These are phyloP conservation scores for cat (Felis catus) DNA, from an alignment of 2,113 vertebrate species.

Conservation along the genomic window F.catus_Fca126_mat1.0 CM031428.1:28476001-28476500, in stretches of 20 bases:
- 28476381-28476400: not conserved
- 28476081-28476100: not conserved
- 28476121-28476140: not conserved
- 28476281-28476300: not conserved
- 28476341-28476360: not conserved
- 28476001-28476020: not conserved
- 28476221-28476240: not conserved
- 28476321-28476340: too few relatives aligned
- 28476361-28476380: not conserved
- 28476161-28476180: not conserved
- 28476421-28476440: not conserved
- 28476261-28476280: not conserved
- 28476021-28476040: not conserved
- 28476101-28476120: not conserved
- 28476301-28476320: not conserved
- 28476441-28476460: not conserved
- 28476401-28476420: not conserved
- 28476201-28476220: not conserved
- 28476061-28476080: not conserved
- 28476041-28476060: not conserved
- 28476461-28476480: not conserved
- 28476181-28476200: not conserved
- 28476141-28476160: not conserved
- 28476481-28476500: not conserved
- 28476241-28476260: not conserved